Evolutionary conservation across 2,113 vertebrate species (phyloP), one percentile per base, ranked within the genome.

Genomic region (Sceloporus tristichus): DNA sequence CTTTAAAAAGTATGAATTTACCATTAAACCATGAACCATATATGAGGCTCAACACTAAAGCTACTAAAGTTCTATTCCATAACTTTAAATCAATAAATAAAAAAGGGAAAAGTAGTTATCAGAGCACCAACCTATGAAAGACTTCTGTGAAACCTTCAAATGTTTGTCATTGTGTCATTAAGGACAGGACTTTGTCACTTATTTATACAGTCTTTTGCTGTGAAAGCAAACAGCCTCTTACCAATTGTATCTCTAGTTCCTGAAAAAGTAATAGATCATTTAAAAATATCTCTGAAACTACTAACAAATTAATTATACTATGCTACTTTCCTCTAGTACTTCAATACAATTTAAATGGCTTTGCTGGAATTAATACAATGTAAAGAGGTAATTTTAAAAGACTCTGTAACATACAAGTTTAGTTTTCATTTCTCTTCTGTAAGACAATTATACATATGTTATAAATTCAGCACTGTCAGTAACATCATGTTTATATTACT

Each of bases 361-460:
- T 96, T 82, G 62, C 82, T 95, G 94, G 94, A 92, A 97, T 94
- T 94, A 94, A 96, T 96, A 95, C 85, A 91, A 96, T 94, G 93
- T 94, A 87, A 90, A 90, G 95, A 96, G 96, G 93, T 94, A 96
- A 95, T 96, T 96, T 95, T 93, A 94, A 95, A 95, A 97, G 96
- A 56, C 97, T 97, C 94, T 85, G 92, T 95, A 97, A 97, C 95
- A 96, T 95, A 97, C 95, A 95, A 94, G 95, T 95, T 96, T 84
- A 77, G 88, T 80, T 97, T 97, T 96, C 95, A 96, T 96, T 96
- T 92, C 96, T 97, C 93, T 96, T 96, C 94, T 95, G 92, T 94
- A 96, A 96, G 95, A 96, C 94, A 96, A 97, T 97, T 97, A 96
- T 95, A 96, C 95, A 96, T 97, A 97, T 95, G 94, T 96, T 96